These are phyloP conservation scores for Drosophila diplacantha DNA, from an alignment of 2,888 invertebrate species.

Conservation along the genomic window DNA sequence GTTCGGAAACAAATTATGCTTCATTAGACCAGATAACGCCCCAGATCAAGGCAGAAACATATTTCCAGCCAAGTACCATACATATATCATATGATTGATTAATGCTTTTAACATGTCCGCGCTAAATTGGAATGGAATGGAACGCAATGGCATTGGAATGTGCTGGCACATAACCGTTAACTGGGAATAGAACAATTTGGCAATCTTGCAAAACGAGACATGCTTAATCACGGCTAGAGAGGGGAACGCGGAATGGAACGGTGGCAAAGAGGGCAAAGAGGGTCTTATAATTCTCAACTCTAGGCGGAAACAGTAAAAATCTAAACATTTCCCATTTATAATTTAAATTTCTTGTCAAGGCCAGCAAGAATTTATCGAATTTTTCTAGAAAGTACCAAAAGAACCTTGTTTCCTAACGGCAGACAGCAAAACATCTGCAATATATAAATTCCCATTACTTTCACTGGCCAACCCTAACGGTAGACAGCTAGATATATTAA, in stretches of 20 bases:
- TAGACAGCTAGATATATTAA: not conserved
- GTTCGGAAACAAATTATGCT: constrained; percentile 65
- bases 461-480: constrained; percentile 6
- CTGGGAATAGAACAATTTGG: constrained; percentile 9
- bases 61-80: constrained; percentile 23
- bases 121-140: constrained; percentile 30
- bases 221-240: not conserved
- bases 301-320: not conserved
- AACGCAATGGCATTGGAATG: constrained; percentile 30
- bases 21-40: constrained; percentile 75
- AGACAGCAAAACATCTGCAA: not conserved
- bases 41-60: constrained; percentile 59
- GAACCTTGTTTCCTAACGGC: not conserved
- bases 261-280: too few species aligned
- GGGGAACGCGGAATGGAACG: not conserved
- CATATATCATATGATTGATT: constrained; percentile 65
- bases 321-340: too few species aligned
- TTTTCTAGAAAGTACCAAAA: not conserved
- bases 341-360: not conserved
- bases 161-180: constrained; percentile 16
- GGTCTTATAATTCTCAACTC: not conserved
- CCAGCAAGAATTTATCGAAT: too few species aligned
- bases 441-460: not conserved
- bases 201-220: not conserved
- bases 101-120: constrained; percentile 64